Evolutionary conservation across 37 sponge, comb jelly and placozoan genomes (phyloP).

Genomic region (Haliclona indistincta): DNA sequence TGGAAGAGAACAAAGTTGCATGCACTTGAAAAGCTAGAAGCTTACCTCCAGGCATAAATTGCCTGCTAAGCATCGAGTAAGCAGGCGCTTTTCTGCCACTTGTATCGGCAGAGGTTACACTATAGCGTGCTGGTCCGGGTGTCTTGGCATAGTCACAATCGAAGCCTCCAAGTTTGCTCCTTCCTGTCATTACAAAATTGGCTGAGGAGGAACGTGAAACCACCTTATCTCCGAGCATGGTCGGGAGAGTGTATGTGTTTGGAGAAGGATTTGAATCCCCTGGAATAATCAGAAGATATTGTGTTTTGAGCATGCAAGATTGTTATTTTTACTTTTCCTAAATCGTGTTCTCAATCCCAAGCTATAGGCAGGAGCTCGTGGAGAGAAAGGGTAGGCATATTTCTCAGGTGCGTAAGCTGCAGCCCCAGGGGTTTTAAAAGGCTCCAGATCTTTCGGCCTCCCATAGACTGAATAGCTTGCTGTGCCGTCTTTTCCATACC

Average conservation of each 20-base stretch:
- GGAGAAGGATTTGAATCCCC: conserved; percentile 95
- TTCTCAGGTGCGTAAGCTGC: conserved; percentile 85
- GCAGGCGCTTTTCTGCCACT: conserved; percentile 64
- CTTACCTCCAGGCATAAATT: conserved; percentile 92
- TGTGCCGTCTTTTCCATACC: conserved; percentile 83
- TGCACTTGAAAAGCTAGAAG: not conserved
- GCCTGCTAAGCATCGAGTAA: conserved; percentile 75
- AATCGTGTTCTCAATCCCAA: conserved; percentile 85
- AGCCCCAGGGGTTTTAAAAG: conserved; percentile 92
- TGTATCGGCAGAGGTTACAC: conserved; percentile 39
- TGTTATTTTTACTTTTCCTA: conserved; percentile 72
- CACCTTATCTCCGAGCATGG: conserved; percentile 77
- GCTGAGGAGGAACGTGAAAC: conserved; percentile 81
- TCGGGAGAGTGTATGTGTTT: conserved; percentile 89
- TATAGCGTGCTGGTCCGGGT: conserved; percentile 86
- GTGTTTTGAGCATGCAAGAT: not conserved
- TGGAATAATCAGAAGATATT: conserved; percentile 22
- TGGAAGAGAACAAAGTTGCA: conserved; percentile 15
- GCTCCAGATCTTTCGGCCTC: conserved; percentile 76
- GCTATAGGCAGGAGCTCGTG: conserved; percentile 86
- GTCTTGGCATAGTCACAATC: conserved; percentile 84
- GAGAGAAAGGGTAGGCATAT: conserved; percentile 34
- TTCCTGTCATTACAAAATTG: conserved; percentile 76
- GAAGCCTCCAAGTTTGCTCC: conserved; percentile 88
- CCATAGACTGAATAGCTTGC: conserved; percentile 82